Base-by-base conservation (phyloP, 2,888 invertebrate species). In the Polymixis lichenea region DNA sequence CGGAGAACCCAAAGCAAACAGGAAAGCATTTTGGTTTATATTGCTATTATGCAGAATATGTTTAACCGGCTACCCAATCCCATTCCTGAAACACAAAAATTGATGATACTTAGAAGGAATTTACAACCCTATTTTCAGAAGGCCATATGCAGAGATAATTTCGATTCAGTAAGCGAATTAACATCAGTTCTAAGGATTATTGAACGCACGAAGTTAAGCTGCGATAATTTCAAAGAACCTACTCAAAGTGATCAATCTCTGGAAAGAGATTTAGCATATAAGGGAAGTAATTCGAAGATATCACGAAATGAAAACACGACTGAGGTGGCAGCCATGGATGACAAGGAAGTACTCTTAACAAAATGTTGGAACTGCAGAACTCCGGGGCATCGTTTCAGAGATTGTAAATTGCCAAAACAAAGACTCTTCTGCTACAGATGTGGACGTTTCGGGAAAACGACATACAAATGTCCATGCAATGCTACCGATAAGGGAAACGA, bases 221-320 rank as follows among this genome's bases (percentile, higher is more conserved):
- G 56, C 49, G 65, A 72, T n/a, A 73, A 67, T 17, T 73, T 73
- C 38, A 73, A 67, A 60, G 66, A 73, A 67, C 73, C 66, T 32
- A 51, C 22, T n/a, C 64, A 22, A 72, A 65, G 55, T 72, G 72
- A 64, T n/a, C 53, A 55, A 53, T 53, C 53, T 55, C 53, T 53
- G 53, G 53, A 53, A 53, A 53, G 53, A 53, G n/a, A n/a, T 53
- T 53, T 53, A n/a, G 53, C 53, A 53, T 53, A 53, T 22, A 53
- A 53, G 53, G 9, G 53, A 53, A 53, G 53, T 53, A 53, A 22
- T 4, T n/a, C n/a, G 11, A 53, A 53, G 4, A 11, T 53, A 22
- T 53, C 53, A 53, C 53, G 53, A 22, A 9, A 53, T 53, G 53
- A 22, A 53, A 53, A 53, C 22, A 53, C 53, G 22, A 53, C 9